Conservation (phyloP, 2,797 vertebrate species). For the Vultur gryphus region DNA sequence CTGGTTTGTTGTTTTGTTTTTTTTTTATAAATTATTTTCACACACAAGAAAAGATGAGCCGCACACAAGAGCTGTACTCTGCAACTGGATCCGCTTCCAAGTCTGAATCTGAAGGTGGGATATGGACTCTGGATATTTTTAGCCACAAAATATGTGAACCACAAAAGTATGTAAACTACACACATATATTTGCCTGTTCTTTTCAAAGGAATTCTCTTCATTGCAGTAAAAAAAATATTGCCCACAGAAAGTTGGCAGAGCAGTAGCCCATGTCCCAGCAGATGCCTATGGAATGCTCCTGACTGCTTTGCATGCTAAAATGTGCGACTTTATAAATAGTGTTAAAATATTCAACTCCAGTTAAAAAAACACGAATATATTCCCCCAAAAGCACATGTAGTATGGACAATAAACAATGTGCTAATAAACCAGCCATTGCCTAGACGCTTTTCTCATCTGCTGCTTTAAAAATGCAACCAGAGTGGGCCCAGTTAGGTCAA, state of each 20-base stretch:
- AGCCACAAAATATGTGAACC: constrained; percentile 73
- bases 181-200: constrained; percentile 51
- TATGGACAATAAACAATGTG: background rate
- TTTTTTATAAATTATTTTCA: constrained; percentile 67
- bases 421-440: background rate
- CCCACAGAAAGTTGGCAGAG: constrained; percentile 62
- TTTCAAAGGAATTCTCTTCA: constrained; percentile 71
- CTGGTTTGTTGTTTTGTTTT: background rate
- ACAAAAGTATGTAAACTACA: constrained; percentile 73
- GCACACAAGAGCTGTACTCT: constrained; percentile 35
- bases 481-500: background rate
- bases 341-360: background rate
- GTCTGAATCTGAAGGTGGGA: constrained; percentile 54
- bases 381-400: background rate
- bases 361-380: background rate
- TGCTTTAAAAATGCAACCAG: background rate
- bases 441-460: background rate
- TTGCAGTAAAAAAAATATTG: constrained; percentile 36
- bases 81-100: constrained; percentile 50
- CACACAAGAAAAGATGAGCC: constrained; percentile 57
- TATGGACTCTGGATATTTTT: constrained; percentile 64
- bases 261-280: constrained; percentile 32
- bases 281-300: constrained; percentile 65
- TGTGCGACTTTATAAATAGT: constrained; percentile 55
- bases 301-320: constrained; percentile 47